phyloP scores from a whole-genome alignment of 2,888 invertebrate species.

The Meteorus colon region DNA sequence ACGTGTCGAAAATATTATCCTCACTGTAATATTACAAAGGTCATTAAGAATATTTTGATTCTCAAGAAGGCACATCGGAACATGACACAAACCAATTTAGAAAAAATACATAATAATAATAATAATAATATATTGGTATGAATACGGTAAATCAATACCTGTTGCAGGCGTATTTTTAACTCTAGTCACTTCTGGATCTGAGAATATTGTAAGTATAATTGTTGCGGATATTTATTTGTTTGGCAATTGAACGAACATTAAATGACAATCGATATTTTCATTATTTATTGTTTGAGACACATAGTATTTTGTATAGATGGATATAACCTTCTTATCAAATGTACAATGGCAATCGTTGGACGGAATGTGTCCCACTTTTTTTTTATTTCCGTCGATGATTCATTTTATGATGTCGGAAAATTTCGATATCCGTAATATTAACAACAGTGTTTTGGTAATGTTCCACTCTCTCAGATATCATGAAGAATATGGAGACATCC shows the following conservation, averaged over 20 bases:
- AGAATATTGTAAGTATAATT: not conserved
- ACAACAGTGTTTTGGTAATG: not conserved
- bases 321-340: not conserved
- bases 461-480: not conserved
- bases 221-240: not conserved
- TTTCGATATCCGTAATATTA: not conserved
- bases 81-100: not conserved
- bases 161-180: constrained; percentile 5
- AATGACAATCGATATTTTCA: not conserved
- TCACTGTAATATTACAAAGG: not conserved
- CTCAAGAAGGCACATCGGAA: too few relatives aligned
- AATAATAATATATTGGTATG: not conserved
- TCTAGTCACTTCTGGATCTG: not conserved
- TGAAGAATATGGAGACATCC: constrained; percentile 39
- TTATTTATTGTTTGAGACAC: too few relatives aligned
- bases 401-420: not conserved
- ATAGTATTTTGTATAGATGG: not conserved
- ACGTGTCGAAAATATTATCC: not conserved
- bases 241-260: not conserved
- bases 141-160: not conserved
- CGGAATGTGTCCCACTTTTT: not conserved
- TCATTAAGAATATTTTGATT: not conserved
- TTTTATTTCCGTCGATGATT: not conserved
- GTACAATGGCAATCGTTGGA: not conserved
- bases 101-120: not conserved